Conservation (phyloP, 2,113 vertebrate species). For the Onychostoma macrolepis region DNA sequence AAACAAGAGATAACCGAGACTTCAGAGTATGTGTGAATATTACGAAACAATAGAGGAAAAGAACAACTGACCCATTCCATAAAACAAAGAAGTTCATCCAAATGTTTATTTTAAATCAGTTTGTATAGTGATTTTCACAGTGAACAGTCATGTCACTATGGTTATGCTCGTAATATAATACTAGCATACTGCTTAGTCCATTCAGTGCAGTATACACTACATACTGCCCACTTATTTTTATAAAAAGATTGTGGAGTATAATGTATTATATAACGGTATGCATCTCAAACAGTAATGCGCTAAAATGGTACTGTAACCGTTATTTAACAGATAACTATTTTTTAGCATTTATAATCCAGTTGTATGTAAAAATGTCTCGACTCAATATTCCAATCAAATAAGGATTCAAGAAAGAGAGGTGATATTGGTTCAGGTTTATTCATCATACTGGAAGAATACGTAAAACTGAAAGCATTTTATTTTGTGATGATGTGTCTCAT, state of each 20-base stretch:
- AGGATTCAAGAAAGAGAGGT: neutral
- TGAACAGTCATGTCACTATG: neutral
- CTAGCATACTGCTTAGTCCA: neutral
- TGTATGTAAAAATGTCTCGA: neutral
- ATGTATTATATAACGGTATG: neutral
- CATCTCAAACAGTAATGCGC: neutral
- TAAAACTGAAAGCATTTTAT: neutral
- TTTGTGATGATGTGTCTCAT: neutral
- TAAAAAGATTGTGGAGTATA: neutral
- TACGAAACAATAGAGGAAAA: constrained; percentile 3
- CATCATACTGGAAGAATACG: neutral
- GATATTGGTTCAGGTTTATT: neutral
- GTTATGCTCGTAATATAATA: neutral
- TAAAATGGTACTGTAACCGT: neutral
- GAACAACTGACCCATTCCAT: constrained; percentile 21
- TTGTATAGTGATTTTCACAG: neutral
- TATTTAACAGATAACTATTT: neutral
- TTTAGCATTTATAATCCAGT: neutral
- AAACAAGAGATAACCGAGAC: constrained; percentile 92
- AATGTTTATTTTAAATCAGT: neutral
- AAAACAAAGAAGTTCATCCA: neutral
- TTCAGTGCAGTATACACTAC: neutral
- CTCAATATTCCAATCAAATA: neutral
- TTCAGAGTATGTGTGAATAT: constrained; percentile 70
- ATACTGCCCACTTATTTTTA: neutral